Conservation (phyloP, 2,888 invertebrate genomes). For the Drosophila sordidula region DNA sequence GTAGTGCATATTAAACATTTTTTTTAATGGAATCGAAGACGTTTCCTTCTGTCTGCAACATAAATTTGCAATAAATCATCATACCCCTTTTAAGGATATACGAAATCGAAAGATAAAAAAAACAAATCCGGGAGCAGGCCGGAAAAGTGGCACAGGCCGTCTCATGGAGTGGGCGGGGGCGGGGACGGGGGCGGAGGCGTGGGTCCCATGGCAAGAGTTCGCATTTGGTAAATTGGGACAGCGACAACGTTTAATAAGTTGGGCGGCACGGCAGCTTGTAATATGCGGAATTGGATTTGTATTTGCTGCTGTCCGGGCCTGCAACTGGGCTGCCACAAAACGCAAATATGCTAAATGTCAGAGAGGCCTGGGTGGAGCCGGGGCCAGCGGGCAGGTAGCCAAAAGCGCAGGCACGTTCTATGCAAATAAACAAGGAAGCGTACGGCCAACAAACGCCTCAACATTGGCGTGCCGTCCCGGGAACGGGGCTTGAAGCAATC, state of each 20-base stretch:
- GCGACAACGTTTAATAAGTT: constrained; percentile 79
- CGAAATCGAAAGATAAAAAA: constrained; percentile 6
- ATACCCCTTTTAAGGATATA: too few species aligned
- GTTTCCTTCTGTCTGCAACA: too few species aligned
- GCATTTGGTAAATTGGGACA: constrained; percentile 76
- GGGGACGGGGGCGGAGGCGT: not conserved
- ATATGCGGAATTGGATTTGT: constrained; percentile 74
- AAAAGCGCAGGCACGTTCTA: constrained; percentile 61
- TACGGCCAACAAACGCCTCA: constrained; percentile 20
- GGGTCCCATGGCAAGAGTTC: constrained; percentile 45
- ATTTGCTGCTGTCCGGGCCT: constrained; percentile 36
- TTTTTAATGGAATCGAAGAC: too few species aligned
- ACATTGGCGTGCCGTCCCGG: constrained; percentile 69
- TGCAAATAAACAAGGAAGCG: constrained; percentile 66
- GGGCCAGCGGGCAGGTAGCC: not conserved
- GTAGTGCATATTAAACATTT: too few species aligned
- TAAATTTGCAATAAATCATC: too few species aligned
- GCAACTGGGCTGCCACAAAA: constrained; percentile 73
- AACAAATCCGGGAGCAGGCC: constrained; percentile 4
- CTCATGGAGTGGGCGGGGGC: constrained; percentile 21
- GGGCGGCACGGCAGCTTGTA: constrained; percentile 71
- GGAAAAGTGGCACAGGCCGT: constrained; percentile 48
- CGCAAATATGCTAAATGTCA: constrained; percentile 81
- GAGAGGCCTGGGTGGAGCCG: constrained; percentile 23
- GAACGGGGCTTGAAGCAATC: constrained; percentile 60